Evolutionary conservation across 2,888 invertebrate species (phyloP).

Genomic region (Amorpha juglandis): DNA sequence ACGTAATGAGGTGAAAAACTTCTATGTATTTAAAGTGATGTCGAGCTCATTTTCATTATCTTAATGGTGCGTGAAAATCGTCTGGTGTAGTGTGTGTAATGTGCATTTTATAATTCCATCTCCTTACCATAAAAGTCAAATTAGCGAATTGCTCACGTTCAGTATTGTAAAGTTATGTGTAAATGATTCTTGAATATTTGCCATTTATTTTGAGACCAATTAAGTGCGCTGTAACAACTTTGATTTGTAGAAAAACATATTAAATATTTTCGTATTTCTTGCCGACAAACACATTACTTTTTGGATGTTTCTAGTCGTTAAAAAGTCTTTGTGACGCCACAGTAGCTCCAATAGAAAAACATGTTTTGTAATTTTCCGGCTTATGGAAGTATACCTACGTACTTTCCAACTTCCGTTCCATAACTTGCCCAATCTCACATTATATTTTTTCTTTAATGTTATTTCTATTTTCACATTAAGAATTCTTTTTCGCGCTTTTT

Average conservation of each 20-base stretch:
- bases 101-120: neutral
- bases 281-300: neutral
- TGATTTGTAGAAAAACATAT: neutral
- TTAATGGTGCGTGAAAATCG: neutral
- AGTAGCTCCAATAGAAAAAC: too few relatives aligned
- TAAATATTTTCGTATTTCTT: neutral
- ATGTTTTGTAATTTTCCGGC: too few relatives aligned
- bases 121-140: neutral
- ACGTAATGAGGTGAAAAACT: neutral
- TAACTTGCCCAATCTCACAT: too few relatives aligned
- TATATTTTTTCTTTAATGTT: too few relatives aligned
- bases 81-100: neutral
- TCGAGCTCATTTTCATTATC: neutral
- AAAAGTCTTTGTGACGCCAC: too few relatives aligned
- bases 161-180: neutral
- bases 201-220: neutral
- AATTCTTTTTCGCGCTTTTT: too few relatives aligned
- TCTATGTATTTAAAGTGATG: neutral
- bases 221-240: too few relatives aligned
- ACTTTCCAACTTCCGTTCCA: too few relatives aligned
- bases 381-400: too few relatives aligned
- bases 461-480: too few relatives aligned
- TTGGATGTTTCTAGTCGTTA: too few relatives aligned
- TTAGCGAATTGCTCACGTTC: neutral
- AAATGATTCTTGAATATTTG: neutral